Percentiles rank a stretch among this genome's conserved stretches.
phyloP scores from a whole-genome alignment of 2,113 vertebrate genomes.

The Psephotus haematonotus region DNA sequence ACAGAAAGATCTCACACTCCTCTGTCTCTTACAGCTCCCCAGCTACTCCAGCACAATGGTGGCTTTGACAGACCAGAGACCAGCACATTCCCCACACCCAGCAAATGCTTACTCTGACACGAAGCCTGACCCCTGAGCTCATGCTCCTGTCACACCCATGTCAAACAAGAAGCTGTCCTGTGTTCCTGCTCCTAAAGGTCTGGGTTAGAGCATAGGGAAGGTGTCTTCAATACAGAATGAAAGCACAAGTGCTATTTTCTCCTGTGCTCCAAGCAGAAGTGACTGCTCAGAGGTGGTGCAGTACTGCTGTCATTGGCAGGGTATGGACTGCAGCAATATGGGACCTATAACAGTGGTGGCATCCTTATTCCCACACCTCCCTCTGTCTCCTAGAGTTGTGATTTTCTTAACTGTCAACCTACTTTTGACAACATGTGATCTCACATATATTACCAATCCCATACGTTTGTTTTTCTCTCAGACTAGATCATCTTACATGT shows the following conservation, averaged over 20 bases:
- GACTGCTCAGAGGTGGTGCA: rapidly evolving
- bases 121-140: neutral
- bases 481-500: neutral
- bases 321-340: neutral
- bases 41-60: rapidly evolving
- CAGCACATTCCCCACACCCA: neutral
- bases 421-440: neutral
- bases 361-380: neutral
- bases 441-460: neutral
- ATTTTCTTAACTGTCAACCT: neutral
- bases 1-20: neutral
- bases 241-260: neutral
- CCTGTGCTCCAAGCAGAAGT: neutral
- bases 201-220: neutral
- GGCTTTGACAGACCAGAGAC: neutral
- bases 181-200: neutral
- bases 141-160: neutral
- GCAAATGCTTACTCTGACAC: neutral
- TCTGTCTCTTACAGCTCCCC: neutral
- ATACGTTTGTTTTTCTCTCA: neutral
- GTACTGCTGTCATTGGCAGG: neutral
- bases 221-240: neutral
- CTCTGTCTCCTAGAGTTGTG: neutral
- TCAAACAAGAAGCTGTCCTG: neutral
- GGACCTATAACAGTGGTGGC: neutral